phyloP scores from a whole-genome alignment of 2,113 vertebrate species.

The Forbesichthys papilliferus region DNA sequence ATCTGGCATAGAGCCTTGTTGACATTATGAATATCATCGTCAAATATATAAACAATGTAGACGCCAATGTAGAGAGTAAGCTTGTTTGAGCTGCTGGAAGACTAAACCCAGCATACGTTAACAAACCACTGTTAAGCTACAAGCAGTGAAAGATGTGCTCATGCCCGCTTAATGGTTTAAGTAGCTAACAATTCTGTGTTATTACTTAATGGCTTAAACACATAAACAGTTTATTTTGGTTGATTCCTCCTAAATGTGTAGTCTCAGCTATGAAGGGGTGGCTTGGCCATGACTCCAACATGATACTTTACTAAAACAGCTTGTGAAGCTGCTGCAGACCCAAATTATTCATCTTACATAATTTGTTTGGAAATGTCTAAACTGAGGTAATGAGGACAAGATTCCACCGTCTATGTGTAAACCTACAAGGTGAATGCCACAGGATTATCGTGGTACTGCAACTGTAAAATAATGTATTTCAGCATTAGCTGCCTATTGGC shows the following conservation, averaged over 20 bases:
- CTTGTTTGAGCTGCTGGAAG: constrained; percentile 16
- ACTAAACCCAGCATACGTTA: constrained; percentile 19
- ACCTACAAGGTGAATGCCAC: constrained; percentile 17
- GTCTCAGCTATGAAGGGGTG: background rate
- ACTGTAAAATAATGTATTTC: constrained; percentile 12
- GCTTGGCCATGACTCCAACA: constrained; percentile 7
- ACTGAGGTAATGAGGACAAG: constrained; percentile 29
- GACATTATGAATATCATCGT: constrained; percentile 19
- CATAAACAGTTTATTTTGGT: constrained; percentile 36
- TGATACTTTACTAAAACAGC: constrained; percentile 38
- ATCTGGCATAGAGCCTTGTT: constrained; percentile 33
- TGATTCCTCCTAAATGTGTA: constrained; percentile 42
- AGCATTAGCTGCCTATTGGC: constrained; percentile 11
- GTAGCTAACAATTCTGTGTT: constrained; percentile 17
- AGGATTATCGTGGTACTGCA: constrained; percentile 9
- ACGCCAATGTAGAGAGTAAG: constrained; percentile 16
- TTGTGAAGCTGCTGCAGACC: constrained; percentile 40
- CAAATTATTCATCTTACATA: constrained; percentile 41
- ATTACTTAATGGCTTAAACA: constrained; percentile 20
- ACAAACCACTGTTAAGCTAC: constrained; percentile 31
- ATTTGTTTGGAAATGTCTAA: constrained; percentile 65
- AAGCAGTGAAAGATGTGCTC: constrained; percentile 23
- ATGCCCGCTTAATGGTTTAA: constrained; percentile 25
- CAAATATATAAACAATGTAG: constrained; percentile 37
- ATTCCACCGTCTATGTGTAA: constrained; percentile 46